Evolutionary conservation across 2,888 invertebrate species (phyloP).

Genomic region (Calliopum simillimum): DNA sequence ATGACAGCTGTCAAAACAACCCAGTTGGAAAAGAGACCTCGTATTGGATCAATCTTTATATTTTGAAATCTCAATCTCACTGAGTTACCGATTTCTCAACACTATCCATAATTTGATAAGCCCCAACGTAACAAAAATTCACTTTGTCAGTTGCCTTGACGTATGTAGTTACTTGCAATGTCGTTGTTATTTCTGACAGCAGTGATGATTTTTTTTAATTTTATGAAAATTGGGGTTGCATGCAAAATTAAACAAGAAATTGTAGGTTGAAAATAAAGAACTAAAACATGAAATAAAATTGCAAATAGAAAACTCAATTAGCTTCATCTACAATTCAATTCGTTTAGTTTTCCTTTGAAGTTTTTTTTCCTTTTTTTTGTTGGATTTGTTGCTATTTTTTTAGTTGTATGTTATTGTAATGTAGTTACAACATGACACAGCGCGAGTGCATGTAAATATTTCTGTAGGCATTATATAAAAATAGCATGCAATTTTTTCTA

Average conservation of each 20-base stretch:
- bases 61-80: too few species aligned
- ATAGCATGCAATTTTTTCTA: too few species aligned
- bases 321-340: slow-evolving; percentile 18
- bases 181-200: not conserved
- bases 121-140: too few species aligned
- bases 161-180: not conserved
- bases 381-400: too few species aligned
- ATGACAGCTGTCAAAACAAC: too few species aligned
- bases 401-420: too few species aligned
- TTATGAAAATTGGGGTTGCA: not conserved
- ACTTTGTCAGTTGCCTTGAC: not conserved
- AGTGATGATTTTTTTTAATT: not conserved
- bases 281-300: not conserved
- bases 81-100: not conserved
- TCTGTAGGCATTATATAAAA: too few species aligned
- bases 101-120: not conserved
- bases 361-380: too few species aligned
- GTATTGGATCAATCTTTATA: too few species aligned
- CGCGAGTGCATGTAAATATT: too few species aligned
- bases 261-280: not conserved
- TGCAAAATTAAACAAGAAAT: not conserved
- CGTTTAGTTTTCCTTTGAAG: not conserved
- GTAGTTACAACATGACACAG: too few species aligned
- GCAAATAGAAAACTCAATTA: slow-evolving; percentile 14
- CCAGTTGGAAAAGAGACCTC: too few species aligned